Conservation (phyloP, 2,113 vertebrate genomes). For the Thalassarche chlororhynchos region DNA sequence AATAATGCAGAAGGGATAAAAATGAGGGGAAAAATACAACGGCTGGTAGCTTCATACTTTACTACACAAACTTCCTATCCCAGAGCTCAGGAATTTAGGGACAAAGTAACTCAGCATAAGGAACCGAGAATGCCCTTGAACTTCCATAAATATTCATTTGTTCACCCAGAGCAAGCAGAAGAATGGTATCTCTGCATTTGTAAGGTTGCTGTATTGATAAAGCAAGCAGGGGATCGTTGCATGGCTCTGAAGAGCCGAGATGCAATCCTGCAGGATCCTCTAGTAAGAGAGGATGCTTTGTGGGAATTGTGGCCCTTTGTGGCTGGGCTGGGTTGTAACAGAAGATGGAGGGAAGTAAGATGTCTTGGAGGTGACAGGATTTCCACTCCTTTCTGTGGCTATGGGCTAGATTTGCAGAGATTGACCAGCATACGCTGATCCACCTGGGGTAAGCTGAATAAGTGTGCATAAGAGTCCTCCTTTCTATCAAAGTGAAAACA, state of each 20-base stretch:
- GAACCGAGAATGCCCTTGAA: background rate
- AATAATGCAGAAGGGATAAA: background rate
- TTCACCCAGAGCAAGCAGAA: background rate
- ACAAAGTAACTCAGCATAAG: background rate
- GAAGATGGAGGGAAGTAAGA: background rate
- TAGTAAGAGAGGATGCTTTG: background rate
- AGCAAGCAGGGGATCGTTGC: background rate
- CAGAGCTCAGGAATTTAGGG: background rate
- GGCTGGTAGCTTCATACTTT: background rate
- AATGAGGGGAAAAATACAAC: background rate
- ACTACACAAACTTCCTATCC: background rate
- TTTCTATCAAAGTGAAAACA: background rate
- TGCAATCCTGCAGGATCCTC: background rate
- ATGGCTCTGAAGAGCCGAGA: background rate
- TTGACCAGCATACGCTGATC: background rate
- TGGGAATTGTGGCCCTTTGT: background rate
- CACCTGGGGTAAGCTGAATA: background rate
- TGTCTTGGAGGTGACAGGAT: background rate
- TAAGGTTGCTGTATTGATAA: background rate
- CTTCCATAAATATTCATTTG: background rate
- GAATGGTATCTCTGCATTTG: background rate
- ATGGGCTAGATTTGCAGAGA: background rate
- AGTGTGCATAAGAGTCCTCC: background rate
- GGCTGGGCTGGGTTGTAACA: background rate
- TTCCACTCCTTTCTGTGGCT: background rate